Percentiles rank a stretch among this genome's conserved stretches.
Conservation (phyloP, 35 echinoderm and acorn worm genomes). For the Nesometra sesokonis region DNA sequence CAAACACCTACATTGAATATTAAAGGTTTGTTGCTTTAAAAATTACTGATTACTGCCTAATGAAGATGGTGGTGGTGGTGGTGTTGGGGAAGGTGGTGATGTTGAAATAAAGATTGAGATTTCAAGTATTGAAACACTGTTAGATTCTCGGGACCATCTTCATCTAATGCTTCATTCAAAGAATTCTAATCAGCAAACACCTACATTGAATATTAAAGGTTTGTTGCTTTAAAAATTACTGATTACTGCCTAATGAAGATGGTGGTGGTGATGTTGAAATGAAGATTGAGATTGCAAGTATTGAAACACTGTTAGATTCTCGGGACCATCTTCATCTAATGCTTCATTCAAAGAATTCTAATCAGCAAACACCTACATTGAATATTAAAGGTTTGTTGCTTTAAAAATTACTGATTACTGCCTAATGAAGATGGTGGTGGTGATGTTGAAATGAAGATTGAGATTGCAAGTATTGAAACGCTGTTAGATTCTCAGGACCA, state of each 20-base stretch:
- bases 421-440: background rate
- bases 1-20: too few relatives aligned
- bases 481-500: slow-evolving; percentile 19
- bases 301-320: slow-evolving; percentile 24
- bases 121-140: slow-evolving; percentile 17
- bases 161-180: background rate
- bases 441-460: too few relatives aligned
- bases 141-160: slow-evolving; percentile 18
- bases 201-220: too few relatives aligned
- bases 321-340: slow-evolving; percentile 15
- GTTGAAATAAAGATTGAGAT: slow-evolving; percentile 48
- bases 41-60: background rate
- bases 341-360: background rate
- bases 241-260: background rate
- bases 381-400: background rate
- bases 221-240: background rate
- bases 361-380: background rate
- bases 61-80: too few relatives aligned
- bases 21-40: too few relatives aligned
- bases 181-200: background rate
- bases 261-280: too few relatives aligned
- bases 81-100: too few relatives aligned
- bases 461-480: background rate
- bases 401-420: background rate
- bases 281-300: slow-evolving; percentile 41